These are phyloP conservation scores for Sphaerolaimus hirsutus DNA, from an alignment of 2,888 invertebrate genomes.

Conservation along the genomic window DNA sequence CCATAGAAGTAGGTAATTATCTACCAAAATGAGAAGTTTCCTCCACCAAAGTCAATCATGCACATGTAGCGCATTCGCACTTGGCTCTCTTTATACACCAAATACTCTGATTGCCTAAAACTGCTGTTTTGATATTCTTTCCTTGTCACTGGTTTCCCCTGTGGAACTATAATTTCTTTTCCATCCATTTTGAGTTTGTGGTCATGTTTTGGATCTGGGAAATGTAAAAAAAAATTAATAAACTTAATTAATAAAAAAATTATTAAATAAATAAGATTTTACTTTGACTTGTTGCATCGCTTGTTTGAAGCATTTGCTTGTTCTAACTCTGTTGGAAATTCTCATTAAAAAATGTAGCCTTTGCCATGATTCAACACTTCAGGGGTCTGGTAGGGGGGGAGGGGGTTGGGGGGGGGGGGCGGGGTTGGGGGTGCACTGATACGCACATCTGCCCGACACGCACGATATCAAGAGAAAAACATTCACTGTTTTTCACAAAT, in stretches of 20 bases:
- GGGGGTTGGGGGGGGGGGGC: too few relatives aligned
- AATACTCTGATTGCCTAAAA: slow-evolving; percentile 27
- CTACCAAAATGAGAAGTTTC: not conserved
- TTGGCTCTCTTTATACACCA: slow-evolving; percentile 28
- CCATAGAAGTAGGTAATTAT: too few relatives aligned
- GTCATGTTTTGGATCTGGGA: slow-evolving; percentile 23
- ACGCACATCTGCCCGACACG: too few relatives aligned
- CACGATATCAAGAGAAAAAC: too few relatives aligned
- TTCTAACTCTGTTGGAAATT: too few relatives aligned
- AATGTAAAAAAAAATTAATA: not conserved
- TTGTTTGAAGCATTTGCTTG: too few relatives aligned
- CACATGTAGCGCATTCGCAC: slow-evolving; percentile 25
- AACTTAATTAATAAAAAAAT: not conserved
- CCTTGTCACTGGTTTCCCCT: slow-evolving; percentile 20
- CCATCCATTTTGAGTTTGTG: slow-evolving; percentile 21
- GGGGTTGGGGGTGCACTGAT: too few relatives aligned
- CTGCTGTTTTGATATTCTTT: slow-evolving; percentile 10
- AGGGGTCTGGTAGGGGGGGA: too few relatives aligned
- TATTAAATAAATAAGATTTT: not conserved
- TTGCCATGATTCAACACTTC: too few relatives aligned
- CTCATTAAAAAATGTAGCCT: too few relatives aligned
- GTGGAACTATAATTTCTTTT: slow-evolving; percentile 24
- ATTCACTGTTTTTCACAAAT: too few relatives aligned
- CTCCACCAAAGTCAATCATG: slow-evolving; percentile 8
- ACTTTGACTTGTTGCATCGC: too few relatives aligned